Base-by-base conservation (phyloP, 1,140 invertebrate species). In the Calosoma granatense region DNA sequence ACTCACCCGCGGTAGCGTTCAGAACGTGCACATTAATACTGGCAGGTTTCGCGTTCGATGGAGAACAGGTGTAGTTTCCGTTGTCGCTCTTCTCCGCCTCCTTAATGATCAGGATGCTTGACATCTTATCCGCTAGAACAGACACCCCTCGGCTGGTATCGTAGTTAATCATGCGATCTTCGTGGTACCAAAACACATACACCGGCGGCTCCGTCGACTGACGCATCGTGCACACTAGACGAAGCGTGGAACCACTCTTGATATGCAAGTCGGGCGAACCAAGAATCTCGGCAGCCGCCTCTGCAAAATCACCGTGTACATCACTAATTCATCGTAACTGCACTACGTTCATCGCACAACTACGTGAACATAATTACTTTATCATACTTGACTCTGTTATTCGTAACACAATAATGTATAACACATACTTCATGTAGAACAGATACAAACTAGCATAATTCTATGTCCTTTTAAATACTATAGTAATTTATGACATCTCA, bases 111-210 rank as follows among this genome's bases (percentile, higher is more conserved):
- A 84, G 67, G 56, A 79, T 76, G 57, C 80, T 80, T 26, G 60
- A 73, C 72, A 65, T 74, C 65, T 58, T 74, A 70, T 60, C 75
- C 59, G 64, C 74, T 63, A 62, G 75, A 64, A 69, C 75, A 60
- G 57, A 72, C 61, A 65, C 74, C 3, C 71, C 71, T 4, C 61
- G 56, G 4, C 20, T 56, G 14, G 74, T 75, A 62, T 86, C 83
- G 70, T 85, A 87, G 66, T 86, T 86, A 61, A 86, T 84, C 83
- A 87, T 86, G 58, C 78, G 78, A 54, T 78, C 78, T 63, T 86
- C 81, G 66, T 85, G 84, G 70, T 85, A 88, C 87, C 87, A 90
- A 72, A 89, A 89, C 39, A 89, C 84, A 73, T 81, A 89, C n/a
- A 81, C 74, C 1, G 87, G 86, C 51, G 83, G 76, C 67, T 88